Conservation (phyloP, 2,797 vertebrate species). For the Scolopax rusticola region DNA sequence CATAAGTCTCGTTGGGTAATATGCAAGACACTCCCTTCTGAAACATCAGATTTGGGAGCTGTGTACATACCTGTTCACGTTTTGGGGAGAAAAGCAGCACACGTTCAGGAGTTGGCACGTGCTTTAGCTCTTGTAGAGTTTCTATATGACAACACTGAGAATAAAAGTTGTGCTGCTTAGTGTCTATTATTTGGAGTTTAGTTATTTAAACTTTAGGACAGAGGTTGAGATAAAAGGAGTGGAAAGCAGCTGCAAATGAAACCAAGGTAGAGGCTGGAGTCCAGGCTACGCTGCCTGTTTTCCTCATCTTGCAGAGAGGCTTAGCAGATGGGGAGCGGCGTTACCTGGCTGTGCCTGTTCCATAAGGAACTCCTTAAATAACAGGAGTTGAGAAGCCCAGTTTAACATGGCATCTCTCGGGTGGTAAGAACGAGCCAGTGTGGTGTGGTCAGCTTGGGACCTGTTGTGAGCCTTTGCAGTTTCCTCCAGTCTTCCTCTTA, state of each 20-base stretch:
- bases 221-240: background rate
- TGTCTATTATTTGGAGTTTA: background rate
- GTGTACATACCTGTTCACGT: background rate
- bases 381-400: background rate
- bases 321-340: background rate
- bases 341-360: background rate
- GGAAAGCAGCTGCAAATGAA: background rate
- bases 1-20: background rate
- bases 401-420: background rate
- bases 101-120: background rate
- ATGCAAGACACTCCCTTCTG: background rate
- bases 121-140: background rate
- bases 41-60: background rate
- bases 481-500: background rate
- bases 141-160: background rate
- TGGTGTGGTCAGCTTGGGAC: background rate
- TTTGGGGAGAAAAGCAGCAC: background rate
- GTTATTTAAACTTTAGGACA: background rate
- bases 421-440: background rate
- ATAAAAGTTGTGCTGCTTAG: background rate
- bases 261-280: background rate
- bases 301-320: background rate
- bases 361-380: background rate
- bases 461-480: background rate
- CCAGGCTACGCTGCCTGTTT: fast-evolving